These are phyloP conservation scores for Conopomorpha cramerella DNA, from an alignment of 1,140 invertebrate species.

Conservation along the genomic window DNA sequence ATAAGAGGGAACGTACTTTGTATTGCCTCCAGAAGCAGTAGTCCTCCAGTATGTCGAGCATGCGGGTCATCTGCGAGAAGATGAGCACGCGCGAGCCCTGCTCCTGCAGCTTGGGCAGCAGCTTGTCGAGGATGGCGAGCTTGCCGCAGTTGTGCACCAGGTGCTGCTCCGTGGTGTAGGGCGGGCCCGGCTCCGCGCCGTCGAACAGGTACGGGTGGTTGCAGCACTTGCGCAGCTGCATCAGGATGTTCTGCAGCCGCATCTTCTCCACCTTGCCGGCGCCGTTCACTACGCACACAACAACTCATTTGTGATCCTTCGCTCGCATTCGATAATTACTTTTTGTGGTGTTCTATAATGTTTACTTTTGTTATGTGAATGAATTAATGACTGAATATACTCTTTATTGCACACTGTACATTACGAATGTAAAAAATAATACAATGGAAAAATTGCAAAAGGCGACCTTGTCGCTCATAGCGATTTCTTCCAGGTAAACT, in stretches of 20 bases:
- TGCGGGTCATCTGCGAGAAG: constrained; percentile 99
- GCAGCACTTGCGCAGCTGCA: constrained; percentile 97
- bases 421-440: too few species aligned
- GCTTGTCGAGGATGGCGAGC: constrained; percentile 94
- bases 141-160: constrained; percentile 96
- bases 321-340: too few species aligned
- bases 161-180: constrained; percentile 98
- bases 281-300: constrained; percentile 96
- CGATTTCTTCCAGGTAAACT: too few species aligned
- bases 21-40: constrained; percentile 94
- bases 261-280: constrained; percentile 98
- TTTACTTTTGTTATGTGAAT: too few species aligned
- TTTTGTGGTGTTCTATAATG: too few species aligned
- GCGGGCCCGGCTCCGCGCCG: constrained; percentile 97
- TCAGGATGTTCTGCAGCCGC: constrained; percentile 97
- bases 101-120: constrained; percentile 88
- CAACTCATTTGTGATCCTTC: too few species aligned
- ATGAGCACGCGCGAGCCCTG: constrained; percentile 95
- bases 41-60: constrained; percentile 99
- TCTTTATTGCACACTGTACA: too few species aligned
- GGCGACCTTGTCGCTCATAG: too few species aligned
- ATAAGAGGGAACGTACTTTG: constrained; percentile 55
- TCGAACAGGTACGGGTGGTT: constrained; percentile 99
- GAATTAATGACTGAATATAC: too few species aligned
- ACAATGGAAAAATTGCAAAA: too few species aligned